phyloP scores from a whole-genome alignment of 2,797 vertebrate genomes.

The Enteromius mattozi region DNA sequence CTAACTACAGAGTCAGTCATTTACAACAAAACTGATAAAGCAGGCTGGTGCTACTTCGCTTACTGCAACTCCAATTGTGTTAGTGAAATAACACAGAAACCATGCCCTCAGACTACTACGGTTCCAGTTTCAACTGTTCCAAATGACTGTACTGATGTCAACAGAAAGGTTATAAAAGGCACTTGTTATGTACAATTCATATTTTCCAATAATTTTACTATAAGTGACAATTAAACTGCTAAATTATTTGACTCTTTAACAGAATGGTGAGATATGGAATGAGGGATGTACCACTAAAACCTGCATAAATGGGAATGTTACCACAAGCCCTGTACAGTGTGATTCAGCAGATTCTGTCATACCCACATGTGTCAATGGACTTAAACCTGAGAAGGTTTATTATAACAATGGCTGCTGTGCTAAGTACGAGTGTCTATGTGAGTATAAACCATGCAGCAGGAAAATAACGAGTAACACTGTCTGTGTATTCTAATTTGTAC shows the following conservation, averaged over 20 bases:
- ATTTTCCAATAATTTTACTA: neutral
- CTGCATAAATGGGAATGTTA: constrained; percentile 76
- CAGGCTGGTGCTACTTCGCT: constrained; percentile 39
- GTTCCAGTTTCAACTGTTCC: neutral
- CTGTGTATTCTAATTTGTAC: neutral
- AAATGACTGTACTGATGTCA: neutral
- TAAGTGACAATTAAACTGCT: neutral
- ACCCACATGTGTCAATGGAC: constrained; percentile 80
- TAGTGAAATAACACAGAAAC: constrained; percentile 19
- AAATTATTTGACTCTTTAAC: constrained; percentile 33
- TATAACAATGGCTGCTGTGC: constrained; percentile 83
- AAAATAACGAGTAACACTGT: neutral
- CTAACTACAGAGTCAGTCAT: constrained; percentile 22
- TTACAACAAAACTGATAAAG: constrained; percentile 46
- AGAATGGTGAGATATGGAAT: constrained; percentile 81
- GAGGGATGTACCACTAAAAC: constrained; percentile 75
- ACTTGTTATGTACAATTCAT: neutral
- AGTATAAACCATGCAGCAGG: constrained; percentile 64
- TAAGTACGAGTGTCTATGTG: constrained; percentile 88
- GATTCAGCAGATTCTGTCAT: constrained; percentile 25
- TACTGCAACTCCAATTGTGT: constrained; percentile 34
- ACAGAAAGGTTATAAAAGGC: neutral
- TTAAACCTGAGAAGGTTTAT: constrained; percentile 72
- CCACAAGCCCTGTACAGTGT: constrained; percentile 65
- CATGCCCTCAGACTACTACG: constrained; percentile 55